Evolutionary conservation across 2,113 vertebrate species (phyloP).

Genomic region (Nothobranchius furzeri): DNA sequence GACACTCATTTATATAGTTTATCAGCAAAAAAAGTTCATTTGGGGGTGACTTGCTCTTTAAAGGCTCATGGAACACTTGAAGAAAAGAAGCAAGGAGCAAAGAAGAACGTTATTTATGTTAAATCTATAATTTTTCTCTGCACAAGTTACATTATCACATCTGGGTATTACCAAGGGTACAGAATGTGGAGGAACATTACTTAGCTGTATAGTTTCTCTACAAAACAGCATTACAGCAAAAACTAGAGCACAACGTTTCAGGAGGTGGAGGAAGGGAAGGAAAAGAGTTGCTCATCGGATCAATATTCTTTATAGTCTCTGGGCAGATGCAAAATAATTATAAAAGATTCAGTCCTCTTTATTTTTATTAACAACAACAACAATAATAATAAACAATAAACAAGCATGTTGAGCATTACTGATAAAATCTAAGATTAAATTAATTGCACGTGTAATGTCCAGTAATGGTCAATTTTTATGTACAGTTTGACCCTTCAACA

Average conservation of each 20-base stretch:
- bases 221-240: constrained; percentile 20
- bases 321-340: constrained; percentile 32
- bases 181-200: constrained; percentile 21
- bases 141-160: constrained; percentile 29
- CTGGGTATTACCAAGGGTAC: constrained; percentile 21
- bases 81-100: neutral
- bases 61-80: too few relatives aligned
- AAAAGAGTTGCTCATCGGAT: constrained; percentile 46
- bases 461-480: too few relatives aligned
- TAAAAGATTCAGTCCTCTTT: too few relatives aligned
- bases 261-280: constrained; percentile 4
- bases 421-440: neutral
- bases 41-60: too few relatives aligned
- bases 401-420: neutral
- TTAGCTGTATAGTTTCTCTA: constrained; percentile 16
- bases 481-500: too few relatives aligned
- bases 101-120: constrained; percentile 18
- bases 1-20: too few relatives aligned
- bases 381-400: too few relatives aligned
- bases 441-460: too few relatives aligned
- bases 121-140: constrained; percentile 57
- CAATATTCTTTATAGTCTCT: constrained; percentile 52
- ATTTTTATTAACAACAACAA: too few relatives aligned
- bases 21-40: too few relatives aligned
- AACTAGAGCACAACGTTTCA: constrained; percentile 11